A percentile compares a stretch with the other conserved stretches of the same genome.
These are phyloP conservation scores for Ophion slaviceki DNA, from an alignment of 2,888 invertebrate genomes.

Conservation along the genomic window DNA sequence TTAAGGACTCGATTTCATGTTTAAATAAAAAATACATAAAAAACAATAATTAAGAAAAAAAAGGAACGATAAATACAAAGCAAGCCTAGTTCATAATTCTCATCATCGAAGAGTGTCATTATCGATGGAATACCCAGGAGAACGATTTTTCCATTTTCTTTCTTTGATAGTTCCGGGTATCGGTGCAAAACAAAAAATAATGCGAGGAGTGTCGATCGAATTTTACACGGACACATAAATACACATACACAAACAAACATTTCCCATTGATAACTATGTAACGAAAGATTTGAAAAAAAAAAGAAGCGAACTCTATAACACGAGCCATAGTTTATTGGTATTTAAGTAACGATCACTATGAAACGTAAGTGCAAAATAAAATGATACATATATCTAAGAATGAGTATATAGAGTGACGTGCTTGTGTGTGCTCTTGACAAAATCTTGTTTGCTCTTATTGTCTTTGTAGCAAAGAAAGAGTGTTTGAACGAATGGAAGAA, in stretches of 20 bases:
- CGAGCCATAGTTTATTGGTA: slow-evolving; percentile 59
- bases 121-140: slow-evolving; percentile 43
- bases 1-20: slow-evolving; percentile 64
- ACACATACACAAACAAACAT: slow-evolving; percentile 58
- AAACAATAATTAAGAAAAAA: neutral
- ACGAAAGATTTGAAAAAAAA: slow-evolving; percentile 51
- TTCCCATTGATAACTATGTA: slow-evolving; percentile 61
- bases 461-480: slow-evolving; percentile 22
- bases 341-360: slow-evolving; percentile 61
- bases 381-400: slow-evolving; percentile 48
- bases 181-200: neutral
- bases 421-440: slow-evolving; percentile 26
- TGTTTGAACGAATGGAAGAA: slow-evolving; percentile 22
- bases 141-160: slow-evolving; percentile 34
- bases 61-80: slow-evolving; percentile 33
- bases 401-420: slow-evolving; percentile 53
- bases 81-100: slow-evolving; percentile 56
- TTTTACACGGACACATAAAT: slow-evolving; percentile 44
- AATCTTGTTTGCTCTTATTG: slow-evolving; percentile 1
- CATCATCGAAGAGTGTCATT: slow-evolving; percentile 54
- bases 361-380: slow-evolving; percentile 51
- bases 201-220: slow-evolving; percentile 26
- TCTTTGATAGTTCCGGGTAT: neutral
- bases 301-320: slow-evolving; percentile 57
- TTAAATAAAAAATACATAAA: slow-evolving; percentile 17